Base-by-base conservation (phyloP, 2,888 invertebrate genomes). In the Caenorhabditis japonica region DNA sequence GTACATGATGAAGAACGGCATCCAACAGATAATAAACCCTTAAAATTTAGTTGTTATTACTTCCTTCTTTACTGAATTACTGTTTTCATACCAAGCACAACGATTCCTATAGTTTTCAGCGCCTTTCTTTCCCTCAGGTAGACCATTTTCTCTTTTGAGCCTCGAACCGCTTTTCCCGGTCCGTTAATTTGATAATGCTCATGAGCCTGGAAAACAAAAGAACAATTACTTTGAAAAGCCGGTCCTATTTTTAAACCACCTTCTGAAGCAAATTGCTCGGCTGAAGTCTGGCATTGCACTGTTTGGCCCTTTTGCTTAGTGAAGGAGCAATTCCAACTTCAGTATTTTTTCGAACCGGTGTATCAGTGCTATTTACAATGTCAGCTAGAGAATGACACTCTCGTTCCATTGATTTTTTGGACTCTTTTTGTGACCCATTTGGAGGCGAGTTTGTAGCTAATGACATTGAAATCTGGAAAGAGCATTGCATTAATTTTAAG, bases 1-100 rank as follows among this genome's bases (percentile, higher is more conserved):
- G 59, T 88, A 88, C 41, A 88, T 73, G 8, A 88, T 79, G 76
- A 88, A 88, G 71, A 88, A 88, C 7, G 88, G 88, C 84, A 88
- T 85, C 88, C 88, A 88, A 68, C 88, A 88, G 17, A 87, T 76
- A 27, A 88, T 87, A 71, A 88, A 88, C 17, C 88, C 87, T 83
- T 76, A 49, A 82, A 36, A 25, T 33, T 60, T 47, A 30, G 30
- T 5, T 30, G 30, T 30, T 30, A 30, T 30, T 5, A 10, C n/a
- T n/a, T n/a, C n/a, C n/a, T n/a, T n/a, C n/a, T n/a, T n/a, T n/a
- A n/a, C n/a, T n/a, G 21, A 19, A 51, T 47, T 17, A 3, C 1
- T 15, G 0, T 25, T 17, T 34, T 1, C 3, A 44, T 39, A 85
- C 86, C 87, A 30, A 85, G 49, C 27, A 87, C 86, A 30, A 87